Evolutionary conservation across 1,140 invertebrate species (phyloP).

Genomic region (Paraescarpia echinospica): DNA sequence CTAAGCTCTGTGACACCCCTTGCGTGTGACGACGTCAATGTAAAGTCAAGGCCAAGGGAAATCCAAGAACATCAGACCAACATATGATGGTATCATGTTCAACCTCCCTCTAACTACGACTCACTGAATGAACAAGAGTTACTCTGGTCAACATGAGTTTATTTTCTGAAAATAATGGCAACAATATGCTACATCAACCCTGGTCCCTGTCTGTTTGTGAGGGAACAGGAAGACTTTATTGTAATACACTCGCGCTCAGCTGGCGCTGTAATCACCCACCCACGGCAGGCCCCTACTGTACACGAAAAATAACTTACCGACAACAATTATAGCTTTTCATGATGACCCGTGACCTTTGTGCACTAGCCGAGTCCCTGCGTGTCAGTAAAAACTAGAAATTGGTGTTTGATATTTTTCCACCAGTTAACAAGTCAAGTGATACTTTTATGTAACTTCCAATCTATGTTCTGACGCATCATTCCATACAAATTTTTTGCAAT

Average conservation of each 20-base stretch:
- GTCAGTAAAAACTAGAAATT: too few species aligned
- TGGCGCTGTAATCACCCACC: background rate
- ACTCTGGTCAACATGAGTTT: background rate
- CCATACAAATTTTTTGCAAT: too few species aligned
- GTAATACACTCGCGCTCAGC: background rate
- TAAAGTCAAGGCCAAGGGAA: too few species aligned
- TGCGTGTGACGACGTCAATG: too few species aligned
- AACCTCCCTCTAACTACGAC: background rate
- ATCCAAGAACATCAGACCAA: too few species aligned
- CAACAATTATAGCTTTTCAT: background rate
- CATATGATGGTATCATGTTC: too few species aligned
- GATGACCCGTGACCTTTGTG: background rate
- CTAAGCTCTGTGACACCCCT: too few species aligned
- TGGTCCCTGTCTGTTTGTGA: background rate
- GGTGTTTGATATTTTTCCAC: too few species aligned
- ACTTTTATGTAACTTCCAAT: too few species aligned
- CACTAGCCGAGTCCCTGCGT: background rate
- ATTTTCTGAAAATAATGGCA: conserved; percentile 1
- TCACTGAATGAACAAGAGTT: background rate
- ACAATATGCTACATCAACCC: background rate
- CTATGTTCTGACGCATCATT: too few species aligned
- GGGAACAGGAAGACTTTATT: background rate
- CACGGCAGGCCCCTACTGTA: too few species aligned
- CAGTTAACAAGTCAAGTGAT: too few species aligned
- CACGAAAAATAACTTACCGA: background rate